phyloP scores from a whole-genome alignment of 2,113 vertebrate species.

The Chunga burmeisteri region DNA sequence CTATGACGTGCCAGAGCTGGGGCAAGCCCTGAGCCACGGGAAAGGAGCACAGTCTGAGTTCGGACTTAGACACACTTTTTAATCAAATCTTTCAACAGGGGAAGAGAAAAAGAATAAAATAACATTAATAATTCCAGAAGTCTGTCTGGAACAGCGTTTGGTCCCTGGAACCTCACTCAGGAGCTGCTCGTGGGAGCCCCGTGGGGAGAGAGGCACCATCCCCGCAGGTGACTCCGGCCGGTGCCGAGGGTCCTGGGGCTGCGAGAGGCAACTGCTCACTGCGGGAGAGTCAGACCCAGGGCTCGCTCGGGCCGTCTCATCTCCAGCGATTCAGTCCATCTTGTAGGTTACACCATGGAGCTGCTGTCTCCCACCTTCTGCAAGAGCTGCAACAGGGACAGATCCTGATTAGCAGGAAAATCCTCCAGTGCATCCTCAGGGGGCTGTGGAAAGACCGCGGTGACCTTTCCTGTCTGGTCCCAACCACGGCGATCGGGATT shows the following conservation, averaged over 20 bases:
- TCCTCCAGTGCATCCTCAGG: not conserved
- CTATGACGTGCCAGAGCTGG: not conserved
- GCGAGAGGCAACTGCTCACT: not conserved
- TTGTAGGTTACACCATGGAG: constrained; percentile 76
- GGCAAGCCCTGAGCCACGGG: not conserved
- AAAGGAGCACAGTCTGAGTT: not conserved
- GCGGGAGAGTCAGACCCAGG: fast-evolving
- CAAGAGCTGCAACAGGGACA: constrained; percentile 69
- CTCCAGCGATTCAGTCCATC: fast-evolving
- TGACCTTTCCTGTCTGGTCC: not conserved
- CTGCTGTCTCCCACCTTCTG: constrained; percentile 74
- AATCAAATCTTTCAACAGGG: not conserved
- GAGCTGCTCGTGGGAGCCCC: not conserved
- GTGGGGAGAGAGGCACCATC: fast-evolving
- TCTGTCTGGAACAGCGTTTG: not conserved
- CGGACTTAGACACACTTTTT: not conserved
- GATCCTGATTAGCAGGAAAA: not conserved
- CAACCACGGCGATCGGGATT: fast-evolving
- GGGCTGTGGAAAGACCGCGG: fast-evolving
- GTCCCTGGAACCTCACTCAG: fast-evolving
- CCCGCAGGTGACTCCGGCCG: not conserved
- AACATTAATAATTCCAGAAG: not conserved
- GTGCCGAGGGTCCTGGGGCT: not conserved
- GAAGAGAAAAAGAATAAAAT: not conserved
- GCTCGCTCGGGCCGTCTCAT: fast-evolving